Evolutionary conservation across 1,140 invertebrate species (phyloP).

Genomic region (Drosophila obscura): DNA sequence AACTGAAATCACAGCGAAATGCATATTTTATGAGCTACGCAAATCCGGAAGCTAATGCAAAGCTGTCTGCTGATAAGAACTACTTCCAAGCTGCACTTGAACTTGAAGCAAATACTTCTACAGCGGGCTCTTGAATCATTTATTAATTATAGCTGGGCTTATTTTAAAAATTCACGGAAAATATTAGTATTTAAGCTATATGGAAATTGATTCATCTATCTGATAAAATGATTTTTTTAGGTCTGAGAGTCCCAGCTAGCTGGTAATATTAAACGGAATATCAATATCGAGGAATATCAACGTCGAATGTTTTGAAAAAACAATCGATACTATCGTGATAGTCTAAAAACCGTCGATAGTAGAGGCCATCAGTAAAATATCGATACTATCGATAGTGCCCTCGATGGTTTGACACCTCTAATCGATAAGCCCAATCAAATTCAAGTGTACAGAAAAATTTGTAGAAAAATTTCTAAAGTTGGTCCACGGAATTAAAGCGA

Average conservation of each 20-base stretch:
- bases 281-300: too few relatives aligned
- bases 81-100: conserved; percentile 9
- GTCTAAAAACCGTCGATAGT: too few relatives aligned
- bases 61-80: conserved; percentile 27
- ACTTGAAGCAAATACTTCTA: conserved; percentile 15
- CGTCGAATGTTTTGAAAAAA: too few relatives aligned
- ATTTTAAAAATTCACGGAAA: too few relatives aligned
- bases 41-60: conserved; percentile 28
- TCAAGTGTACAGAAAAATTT: conserved; percentile 69
- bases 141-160: neutral
- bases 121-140: neutral
- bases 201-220: too few relatives aligned
- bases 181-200: too few relatives aligned
- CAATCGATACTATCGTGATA: too few relatives aligned
- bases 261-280: neutral
- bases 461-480: conserved; percentile 41
- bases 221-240: too few relatives aligned
- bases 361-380: too few relatives aligned
- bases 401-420: too few relatives aligned
- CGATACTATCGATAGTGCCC: too few relatives aligned
- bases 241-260: neutral
- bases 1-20: conserved; percentile 46
- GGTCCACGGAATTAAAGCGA: neutral
- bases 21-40: conserved; percentile 10
- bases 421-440: neutral